Evolutionary conservation across 2,888 invertebrate genomes (phyloP).

Genomic region (Aromia moschata): DNA sequence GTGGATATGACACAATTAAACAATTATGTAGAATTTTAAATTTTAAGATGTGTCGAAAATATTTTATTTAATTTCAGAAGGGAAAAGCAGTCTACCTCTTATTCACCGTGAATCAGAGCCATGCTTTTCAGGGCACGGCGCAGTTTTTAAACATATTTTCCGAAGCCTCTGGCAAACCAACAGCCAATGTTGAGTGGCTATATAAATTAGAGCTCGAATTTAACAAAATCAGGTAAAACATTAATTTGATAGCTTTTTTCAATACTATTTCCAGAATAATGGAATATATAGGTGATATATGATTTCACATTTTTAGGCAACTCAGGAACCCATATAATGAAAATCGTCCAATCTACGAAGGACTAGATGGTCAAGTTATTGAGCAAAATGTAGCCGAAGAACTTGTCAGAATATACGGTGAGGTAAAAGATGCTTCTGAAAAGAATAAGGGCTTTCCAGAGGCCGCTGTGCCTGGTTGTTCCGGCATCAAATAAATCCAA

Average conservation of each 20-base stretch:
- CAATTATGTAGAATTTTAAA: too few species aligned
- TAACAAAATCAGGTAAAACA: constrained; percentile 41
- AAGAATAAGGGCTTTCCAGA: background rate
- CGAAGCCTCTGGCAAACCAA: constrained; percentile 35
- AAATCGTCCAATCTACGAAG: constrained; percentile 43
- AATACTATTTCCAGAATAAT: constrained; percentile 3
- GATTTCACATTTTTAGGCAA: constrained; percentile 44
- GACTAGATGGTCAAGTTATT: constrained; percentile 46
- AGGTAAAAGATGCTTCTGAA: constrained; percentile 1
- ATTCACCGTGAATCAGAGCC: constrained; percentile 65
- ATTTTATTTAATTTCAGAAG: constrained; percentile 56
- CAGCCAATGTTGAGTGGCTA: constrained; percentile 38
- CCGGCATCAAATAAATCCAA: background rate
- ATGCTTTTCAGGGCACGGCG: constrained; percentile 43
- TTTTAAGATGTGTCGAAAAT: too few species aligned
- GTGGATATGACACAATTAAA: too few species aligned
- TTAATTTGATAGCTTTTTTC: background rate
- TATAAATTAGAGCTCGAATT: constrained; percentile 32
- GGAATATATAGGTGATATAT: too few species aligned
- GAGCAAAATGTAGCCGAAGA: constrained; percentile 41
- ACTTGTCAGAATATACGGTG: constrained; percentile 37
- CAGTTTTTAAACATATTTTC: constrained; percentile 30
- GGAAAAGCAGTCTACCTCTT: constrained; percentile 62
- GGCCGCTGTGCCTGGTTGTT: background rate
- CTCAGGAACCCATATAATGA: constrained; percentile 45